Conservation (phyloP, 2,113 vertebrate genomes). For the Coptodon bakossiorum region DNA sequence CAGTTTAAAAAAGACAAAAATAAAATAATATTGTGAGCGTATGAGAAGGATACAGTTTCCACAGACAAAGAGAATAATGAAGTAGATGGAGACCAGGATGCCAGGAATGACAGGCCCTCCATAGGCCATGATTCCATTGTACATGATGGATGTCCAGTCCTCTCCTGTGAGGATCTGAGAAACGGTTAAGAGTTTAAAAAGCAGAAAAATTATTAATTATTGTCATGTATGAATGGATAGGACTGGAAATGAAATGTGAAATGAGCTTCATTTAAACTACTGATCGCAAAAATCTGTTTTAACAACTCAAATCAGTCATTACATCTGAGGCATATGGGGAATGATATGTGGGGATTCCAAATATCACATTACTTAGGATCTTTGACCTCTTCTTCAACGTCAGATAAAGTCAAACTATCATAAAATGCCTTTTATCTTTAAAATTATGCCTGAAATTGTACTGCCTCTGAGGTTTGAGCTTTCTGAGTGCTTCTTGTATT, state of each 20-base stretch:
- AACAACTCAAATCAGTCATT: neutral
- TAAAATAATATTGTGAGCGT: neutral
- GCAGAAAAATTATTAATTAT: neutral
- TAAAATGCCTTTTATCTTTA: neutral
- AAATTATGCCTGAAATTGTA: neutral
- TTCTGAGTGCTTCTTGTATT: accelerated
- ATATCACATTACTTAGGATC: neutral
- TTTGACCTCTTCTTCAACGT: neutral
- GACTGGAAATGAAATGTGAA: neutral
- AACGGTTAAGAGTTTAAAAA: neutral
- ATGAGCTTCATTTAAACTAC: neutral
- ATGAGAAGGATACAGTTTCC: constrained; percentile 91
- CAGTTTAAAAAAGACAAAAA: accelerated
- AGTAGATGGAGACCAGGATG: constrained; percentile 89
- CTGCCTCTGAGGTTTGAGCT: neutral
- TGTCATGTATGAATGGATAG: neutral
- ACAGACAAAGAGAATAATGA: constrained; percentile 88
- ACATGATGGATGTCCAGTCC: constrained; percentile 94
- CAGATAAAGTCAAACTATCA: neutral
- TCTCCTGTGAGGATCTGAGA: constrained; percentile 89
- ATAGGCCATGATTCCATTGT: constrained; percentile 90
- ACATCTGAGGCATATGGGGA: accelerated
- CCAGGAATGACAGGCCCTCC: constrained; percentile 88
- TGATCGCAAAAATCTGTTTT: neutral
- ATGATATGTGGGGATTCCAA: neutral